Conservation (phyloP, 2,888 invertebrate genomes). For the Cataglyphis rosenhaueri region DNA sequence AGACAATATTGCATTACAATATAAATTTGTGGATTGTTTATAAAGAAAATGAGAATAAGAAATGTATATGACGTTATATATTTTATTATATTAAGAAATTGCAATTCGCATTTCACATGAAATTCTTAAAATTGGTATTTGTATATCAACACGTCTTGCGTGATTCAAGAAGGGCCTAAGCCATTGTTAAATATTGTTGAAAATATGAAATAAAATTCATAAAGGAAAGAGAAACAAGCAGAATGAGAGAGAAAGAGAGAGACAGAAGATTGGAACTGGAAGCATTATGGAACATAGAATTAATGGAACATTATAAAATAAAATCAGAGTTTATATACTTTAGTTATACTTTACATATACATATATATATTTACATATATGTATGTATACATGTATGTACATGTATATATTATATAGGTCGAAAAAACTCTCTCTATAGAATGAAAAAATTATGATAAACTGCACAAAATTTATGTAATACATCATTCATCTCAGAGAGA, state of each 20-base stretch:
- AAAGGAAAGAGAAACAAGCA: conserved; percentile 50
- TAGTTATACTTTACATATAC: conserved; percentile 82
- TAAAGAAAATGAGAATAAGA: conserved; percentile 43
- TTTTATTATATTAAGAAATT: conserved; percentile 64
- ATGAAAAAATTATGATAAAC: conserved; percentile 77
- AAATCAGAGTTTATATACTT: conserved; percentile 84
- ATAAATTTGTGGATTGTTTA: conserved; percentile 62
- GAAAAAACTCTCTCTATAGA: conserved; percentile 70
- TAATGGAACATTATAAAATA: conserved; percentile 81
- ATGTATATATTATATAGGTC: conserved; percentile 76
- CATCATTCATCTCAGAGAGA: conserved; percentile 70
- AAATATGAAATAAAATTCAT: conserved; percentile 77
- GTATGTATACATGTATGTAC: conserved; percentile 1
- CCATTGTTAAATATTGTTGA: conserved; percentile 84
- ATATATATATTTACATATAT: conserved; percentile 66
- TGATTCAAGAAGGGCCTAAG: conserved; percentile 81
- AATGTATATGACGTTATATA: conserved; percentile 63
- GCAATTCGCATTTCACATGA: conserved; percentile 42
- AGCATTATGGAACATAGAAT: conserved; percentile 77
- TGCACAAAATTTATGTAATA: conserved; percentile 81
- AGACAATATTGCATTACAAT: conserved; percentile 71
- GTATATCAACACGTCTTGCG: conserved; percentile 77
- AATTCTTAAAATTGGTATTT: conserved; percentile 71
- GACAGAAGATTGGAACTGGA: conserved; percentile 79
- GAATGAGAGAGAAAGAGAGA: conserved; percentile 63